Conservation (phyloP, 2,888 invertebrate species). For the Lottia scabra region DNA sequence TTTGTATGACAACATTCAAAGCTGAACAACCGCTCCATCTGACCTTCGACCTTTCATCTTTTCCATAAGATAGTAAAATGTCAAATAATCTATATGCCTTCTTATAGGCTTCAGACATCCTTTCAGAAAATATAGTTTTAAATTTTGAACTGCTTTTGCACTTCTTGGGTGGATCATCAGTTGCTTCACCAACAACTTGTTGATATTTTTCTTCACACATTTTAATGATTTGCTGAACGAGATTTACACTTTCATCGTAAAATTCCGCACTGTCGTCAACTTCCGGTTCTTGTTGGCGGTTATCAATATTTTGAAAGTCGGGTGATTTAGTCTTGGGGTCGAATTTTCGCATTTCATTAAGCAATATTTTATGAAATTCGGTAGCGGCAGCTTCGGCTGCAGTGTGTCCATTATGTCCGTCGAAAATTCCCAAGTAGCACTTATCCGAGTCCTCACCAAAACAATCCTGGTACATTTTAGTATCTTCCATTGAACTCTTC, state of each 20-base stretch:
- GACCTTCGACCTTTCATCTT: constrained; percentile 63
- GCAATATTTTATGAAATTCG: constrained; percentile 60
- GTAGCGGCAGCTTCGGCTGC: constrained; percentile 62
- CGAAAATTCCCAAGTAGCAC: constrained; percentile 62
- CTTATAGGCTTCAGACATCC: constrained; percentile 54
- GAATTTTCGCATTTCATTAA: constrained; percentile 63
- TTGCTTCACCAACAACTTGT: constrained; percentile 37
- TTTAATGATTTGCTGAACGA: constrained; percentile 54
- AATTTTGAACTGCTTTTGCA: constrained; percentile 8
- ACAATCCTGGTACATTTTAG: constrained; percentile 60
- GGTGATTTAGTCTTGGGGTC: constrained; percentile 58
- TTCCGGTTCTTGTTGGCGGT: constrained; percentile 41
- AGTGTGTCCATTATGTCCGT: constrained; percentile 64
- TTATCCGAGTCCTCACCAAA: constrained; percentile 63
- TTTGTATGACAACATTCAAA: constrained; percentile 52
- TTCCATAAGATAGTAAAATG: constrained; percentile 62
- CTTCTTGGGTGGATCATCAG: constrained; percentile 19
- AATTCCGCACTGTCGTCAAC: constrained; percentile 45
- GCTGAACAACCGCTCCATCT: constrained; percentile 68
- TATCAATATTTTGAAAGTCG: constrained; percentile 46
- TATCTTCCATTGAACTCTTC: constrained; percentile 66
- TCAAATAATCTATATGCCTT: constrained; percentile 61
- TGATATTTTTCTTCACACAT: constrained; percentile 59
- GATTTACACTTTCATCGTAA: constrained; percentile 49
- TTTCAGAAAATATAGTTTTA: constrained; percentile 46